Evolutionary conservation across 2,888 invertebrate genomes (phyloP).

Genomic region (Hoplodrina ambigua): DNA sequence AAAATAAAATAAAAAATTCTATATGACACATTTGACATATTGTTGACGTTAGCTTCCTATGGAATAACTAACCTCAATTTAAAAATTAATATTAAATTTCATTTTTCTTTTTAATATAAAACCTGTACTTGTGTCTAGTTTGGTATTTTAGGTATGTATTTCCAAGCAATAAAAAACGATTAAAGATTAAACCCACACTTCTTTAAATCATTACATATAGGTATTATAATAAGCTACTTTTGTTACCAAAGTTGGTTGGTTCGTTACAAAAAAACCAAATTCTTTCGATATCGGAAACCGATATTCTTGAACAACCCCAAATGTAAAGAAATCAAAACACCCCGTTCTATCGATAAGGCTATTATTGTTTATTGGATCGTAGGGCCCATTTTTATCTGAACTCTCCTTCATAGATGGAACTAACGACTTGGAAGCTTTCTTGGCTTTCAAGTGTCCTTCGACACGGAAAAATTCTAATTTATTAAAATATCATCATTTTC

Average conservation of each 20-base stretch:
- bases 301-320: constrained; percentile 29
- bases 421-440: constrained; percentile 26
- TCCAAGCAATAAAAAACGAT: no score
- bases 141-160: no score
- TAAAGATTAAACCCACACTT: background rate
- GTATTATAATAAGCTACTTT: background rate
- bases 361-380: constrained; percentile 57
- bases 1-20: no score
- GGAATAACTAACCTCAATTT: no score
- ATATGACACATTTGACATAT: no score
- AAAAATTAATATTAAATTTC: no score
- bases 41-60: no score
- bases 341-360: constrained; percentile 53
- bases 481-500: constrained; percentile 1
- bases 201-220: background rate
- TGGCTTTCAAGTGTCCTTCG: constrained; percentile 6
- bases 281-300: constrained; percentile 28
- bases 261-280: background rate
- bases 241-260: background rate
- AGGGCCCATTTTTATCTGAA: constrained; percentile 22
- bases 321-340: constrained; percentile 39
- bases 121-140: no score
- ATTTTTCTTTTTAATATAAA: no score
- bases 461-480: constrained; percentile 8
- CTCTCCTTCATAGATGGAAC: constrained; percentile 10